Conservation (phyloP, 2,797 vertebrate genomes). For the Ataeniobius toweri region DNA sequence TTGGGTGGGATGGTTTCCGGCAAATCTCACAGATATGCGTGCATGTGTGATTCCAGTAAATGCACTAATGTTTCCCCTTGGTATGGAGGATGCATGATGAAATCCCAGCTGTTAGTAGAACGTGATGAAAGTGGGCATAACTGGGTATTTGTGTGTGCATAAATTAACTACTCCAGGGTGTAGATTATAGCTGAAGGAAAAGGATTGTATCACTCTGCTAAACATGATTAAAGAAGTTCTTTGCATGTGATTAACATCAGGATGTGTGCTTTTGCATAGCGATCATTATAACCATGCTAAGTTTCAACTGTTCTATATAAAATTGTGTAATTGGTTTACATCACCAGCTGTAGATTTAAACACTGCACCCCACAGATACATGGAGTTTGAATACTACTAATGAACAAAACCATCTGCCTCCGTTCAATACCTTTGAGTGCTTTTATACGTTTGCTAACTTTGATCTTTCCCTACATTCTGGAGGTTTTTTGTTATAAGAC, state of each 20-base stretch:
- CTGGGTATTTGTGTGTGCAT: conserved; percentile 17
- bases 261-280: conserved; percentile 53
- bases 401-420: conserved; percentile 58
- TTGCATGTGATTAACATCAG: conserved; percentile 63
- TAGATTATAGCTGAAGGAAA: conserved; percentile 46
- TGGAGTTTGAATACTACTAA: conserved; percentile 40
- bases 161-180: conserved; percentile 37
- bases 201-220: conserved; percentile 58
- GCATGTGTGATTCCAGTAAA: conserved; percentile 44
- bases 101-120: conserved; percentile 54
- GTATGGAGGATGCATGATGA: conserved; percentile 40
- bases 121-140: conserved; percentile 39
- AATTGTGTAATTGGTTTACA: conserved; percentile 66
- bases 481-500: conserved; percentile 55
- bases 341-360: conserved; percentile 59
- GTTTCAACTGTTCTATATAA: conserved; percentile 27
- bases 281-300: conserved; percentile 54
- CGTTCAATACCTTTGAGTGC: conserved; percentile 38
- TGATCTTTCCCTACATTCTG: conserved; percentile 56
- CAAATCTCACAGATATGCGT: conserved; percentile 30
- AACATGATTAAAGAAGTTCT: conserved; percentile 64
- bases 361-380: conserved; percentile 37
- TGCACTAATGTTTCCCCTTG: conserved; percentile 47
- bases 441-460: conserved; percentile 63
- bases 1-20: conserved; percentile 44